Evolutionary conservation across 2,888 invertebrate species (phyloP).

Genomic region (Calameuta idolon): DNA sequence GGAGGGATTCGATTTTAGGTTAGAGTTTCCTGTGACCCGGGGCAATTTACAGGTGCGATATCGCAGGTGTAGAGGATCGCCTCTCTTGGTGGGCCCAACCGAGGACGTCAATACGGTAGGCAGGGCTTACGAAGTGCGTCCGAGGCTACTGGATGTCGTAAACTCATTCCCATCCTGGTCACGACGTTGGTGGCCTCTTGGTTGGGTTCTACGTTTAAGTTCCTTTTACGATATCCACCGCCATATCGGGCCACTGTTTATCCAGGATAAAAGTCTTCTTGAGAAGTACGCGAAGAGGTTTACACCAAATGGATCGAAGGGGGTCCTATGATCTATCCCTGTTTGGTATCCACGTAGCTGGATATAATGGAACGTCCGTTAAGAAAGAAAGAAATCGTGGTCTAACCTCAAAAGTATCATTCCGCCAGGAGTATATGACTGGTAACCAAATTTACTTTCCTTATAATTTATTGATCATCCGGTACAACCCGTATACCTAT

Average conservation of each 20-base stretch:
- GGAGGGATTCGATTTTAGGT: background rate
- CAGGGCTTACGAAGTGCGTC: slow-evolving; percentile 30
- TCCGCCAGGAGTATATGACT: background rate
- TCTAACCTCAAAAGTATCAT: background rate
- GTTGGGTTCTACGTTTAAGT: background rate
- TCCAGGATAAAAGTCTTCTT: background rate
- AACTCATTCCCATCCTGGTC: slow-evolving; percentile 44
- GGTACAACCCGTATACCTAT: background rate
- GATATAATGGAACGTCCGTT: background rate
- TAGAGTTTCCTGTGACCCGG: background rate
- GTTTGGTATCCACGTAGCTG: background rate
- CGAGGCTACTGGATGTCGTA: slow-evolving; percentile 53
- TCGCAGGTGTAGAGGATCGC: slow-evolving; percentile 3
- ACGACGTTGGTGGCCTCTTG: slow-evolving; percentile 6
- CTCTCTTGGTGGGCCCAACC: slow-evolving; percentile 6
- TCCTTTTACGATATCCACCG: background rate
- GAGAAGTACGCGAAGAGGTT: background rate
- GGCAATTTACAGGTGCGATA: slow-evolving; percentile 36
- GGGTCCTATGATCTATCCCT: background rate
- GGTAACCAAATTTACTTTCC: background rate
- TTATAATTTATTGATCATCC: background rate
- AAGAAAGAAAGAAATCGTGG: background rate
- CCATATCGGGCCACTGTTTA: background rate
- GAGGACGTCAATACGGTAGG: slow-evolving; percentile 43
- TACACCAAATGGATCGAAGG: background rate